Evolutionary conservation across 2,888 invertebrate genomes (phyloP).

Genomic region (Synanthedon andrenaeformis): DNA sequence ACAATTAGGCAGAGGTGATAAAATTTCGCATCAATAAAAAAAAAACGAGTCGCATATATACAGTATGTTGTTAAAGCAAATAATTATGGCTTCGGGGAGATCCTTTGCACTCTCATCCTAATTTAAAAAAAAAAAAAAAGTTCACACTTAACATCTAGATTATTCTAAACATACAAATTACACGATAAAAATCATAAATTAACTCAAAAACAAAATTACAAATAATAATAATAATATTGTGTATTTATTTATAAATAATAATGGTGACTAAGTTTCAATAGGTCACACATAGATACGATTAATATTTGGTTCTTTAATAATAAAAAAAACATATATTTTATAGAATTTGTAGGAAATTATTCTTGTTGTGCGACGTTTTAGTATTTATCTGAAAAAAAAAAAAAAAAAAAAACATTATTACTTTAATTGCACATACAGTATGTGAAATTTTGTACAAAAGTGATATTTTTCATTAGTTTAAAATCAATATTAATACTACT

Average conservation of each 20-base stretch:
- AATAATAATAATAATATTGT: neutral
- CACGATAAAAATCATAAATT: conserved; percentile 40
- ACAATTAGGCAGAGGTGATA: no score
- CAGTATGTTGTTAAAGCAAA: neutral
- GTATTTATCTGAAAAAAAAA: conserved; percentile 31
- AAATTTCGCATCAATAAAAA: no score
- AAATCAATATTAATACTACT: no score
- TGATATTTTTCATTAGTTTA: no score
- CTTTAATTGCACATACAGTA: no score
- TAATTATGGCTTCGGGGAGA: neutral
- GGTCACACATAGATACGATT: conserved; percentile 56
- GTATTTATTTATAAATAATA: neutral
- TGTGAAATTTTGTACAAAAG: no score
- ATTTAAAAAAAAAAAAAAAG: neutral
- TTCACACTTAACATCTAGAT: conserved; percentile 1
- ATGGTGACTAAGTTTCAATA: conserved; percentile 22
- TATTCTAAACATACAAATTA: conserved; percentile 7
- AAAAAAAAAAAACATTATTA: conserved; percentile 2
- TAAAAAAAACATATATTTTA: conserved; percentile 18
- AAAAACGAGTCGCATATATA: no score
- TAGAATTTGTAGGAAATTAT: conserved; percentile 14
- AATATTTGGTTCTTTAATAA: conserved; percentile 66
- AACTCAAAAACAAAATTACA: conserved; percentile 22
- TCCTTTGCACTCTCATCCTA: neutral
- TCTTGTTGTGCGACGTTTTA: conserved; percentile 39